These are phyloP conservation scores for Rhagium mordax DNA, from an alignment of 2,888 invertebrate species.

Conservation along the genomic window DNA sequence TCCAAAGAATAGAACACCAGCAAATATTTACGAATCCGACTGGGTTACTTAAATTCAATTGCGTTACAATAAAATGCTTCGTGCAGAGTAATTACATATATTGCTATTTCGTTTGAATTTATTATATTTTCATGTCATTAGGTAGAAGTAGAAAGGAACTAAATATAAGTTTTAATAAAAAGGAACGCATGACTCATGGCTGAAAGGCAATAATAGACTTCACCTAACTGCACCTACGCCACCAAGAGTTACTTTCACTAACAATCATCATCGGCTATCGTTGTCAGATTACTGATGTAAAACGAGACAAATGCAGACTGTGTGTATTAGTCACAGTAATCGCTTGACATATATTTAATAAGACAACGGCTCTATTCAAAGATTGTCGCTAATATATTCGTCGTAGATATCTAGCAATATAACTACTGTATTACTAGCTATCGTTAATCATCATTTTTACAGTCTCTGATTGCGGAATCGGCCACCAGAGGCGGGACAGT, in stretches of 20 bases:
- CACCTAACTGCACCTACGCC: constrained; percentile 49
- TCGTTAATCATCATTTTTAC: constrained; percentile 58
- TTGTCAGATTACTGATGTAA: constrained; percentile 35
- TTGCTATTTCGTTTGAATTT: constrained; percentile 46
- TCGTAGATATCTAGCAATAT: constrained; percentile 61
- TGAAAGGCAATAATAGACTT: constrained; percentile 52
- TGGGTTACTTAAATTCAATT: constrained; percentile 46
- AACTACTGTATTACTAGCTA: constrained; percentile 63
- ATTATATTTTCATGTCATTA: constrained; percentile 48
- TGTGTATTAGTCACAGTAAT: neutral
- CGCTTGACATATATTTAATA: constrained; percentile 50
- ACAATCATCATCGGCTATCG: constrained; percentile 43
- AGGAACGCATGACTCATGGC: constrained; percentile 47
- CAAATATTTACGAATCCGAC: neutral
- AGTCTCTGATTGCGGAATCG: constrained; percentile 59
- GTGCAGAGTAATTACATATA: constrained; percentile 47
- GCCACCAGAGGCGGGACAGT: constrained; percentile 61
- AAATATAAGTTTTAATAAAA: constrained; percentile 47
- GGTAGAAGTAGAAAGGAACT: constrained; percentile 50
- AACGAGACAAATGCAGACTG: constrained; percentile 35
- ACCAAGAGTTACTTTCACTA: constrained; percentile 46
- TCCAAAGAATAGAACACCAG: too few relatives aligned
- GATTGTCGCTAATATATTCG: constrained; percentile 65
- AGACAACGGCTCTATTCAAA: constrained; percentile 65
- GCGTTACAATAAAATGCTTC: constrained; percentile 45